Evolutionary conservation across 2,797 vertebrate genomes (phyloP), one percentile per base, ranked within the genome.

Genomic region (Hippoglossus hippoglossus): DNA sequence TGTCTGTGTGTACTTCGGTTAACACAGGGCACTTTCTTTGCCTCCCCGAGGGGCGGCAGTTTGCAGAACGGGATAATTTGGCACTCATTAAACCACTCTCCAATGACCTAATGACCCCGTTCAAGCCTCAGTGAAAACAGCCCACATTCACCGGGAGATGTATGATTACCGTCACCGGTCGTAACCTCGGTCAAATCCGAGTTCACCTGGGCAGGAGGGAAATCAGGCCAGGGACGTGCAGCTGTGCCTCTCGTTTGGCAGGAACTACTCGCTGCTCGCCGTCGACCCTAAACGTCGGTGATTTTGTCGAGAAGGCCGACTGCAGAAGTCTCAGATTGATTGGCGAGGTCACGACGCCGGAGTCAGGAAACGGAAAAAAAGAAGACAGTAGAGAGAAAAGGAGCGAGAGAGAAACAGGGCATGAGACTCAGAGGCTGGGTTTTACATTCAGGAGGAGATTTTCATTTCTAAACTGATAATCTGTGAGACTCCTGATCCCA

Each of bases 161-260:
- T 67, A 71, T 58, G 74, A 89, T 82, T 70, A 71, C 67, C 55
- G 28, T 75, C 84, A 57, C n/a, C 64, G 71, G 84, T 72, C 82
- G 34, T 57, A 71, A 84, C 85, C 85, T 73, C 21, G 50, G 84
- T 82, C 62, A 75, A 19, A 80, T 77, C 66, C 16, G 25, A 46
- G 70, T 66, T 83, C 78, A 78, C 80, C 78, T 80, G 63, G 63
- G 82, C 66, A 51, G 75, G 41, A 56, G 75, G 64, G 77, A 78
- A 75, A 75, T 71, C 78, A 61, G 77, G 73, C 75, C 67, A 21
- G 49, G 15, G 74, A 49, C 59, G 60, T 70, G 63, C 88, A 82
- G 79, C 79, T 87, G 86, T 57, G 72, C 60, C 36, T 82, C 70
- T 87, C 69, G 73, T 81, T 84, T 83, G 78, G 78, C 74, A 73